These are phyloP conservation scores for Meloidogyne exigua DNA, from an alignment of 1,140 invertebrate genomes.

Conservation along the genomic window DNA sequence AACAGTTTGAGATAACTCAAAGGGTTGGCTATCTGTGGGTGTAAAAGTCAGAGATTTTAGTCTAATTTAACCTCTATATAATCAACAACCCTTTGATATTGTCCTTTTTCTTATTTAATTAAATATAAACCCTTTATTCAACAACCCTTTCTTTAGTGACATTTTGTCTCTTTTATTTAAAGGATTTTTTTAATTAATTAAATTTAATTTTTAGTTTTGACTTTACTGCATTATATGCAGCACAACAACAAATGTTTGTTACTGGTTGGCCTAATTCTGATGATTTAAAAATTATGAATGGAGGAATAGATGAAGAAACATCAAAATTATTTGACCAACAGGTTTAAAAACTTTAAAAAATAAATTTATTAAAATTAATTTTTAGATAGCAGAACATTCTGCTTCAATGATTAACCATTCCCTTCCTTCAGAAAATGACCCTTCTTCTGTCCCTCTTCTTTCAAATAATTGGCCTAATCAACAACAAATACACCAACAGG, in stretches of 20 bases:
- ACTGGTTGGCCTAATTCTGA: not conserved
- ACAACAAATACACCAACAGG: not conserved
- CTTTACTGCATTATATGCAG: not conserved
- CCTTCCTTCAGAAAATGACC: not conserved
- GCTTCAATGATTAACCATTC: not conserved
- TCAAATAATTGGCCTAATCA: not conserved
- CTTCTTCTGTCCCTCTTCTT: not conserved
- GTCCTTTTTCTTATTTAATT: no score
- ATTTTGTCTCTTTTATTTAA: no score
- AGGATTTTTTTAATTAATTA: not conserved
- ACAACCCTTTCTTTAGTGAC: no score
- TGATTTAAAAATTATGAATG: constrained; percentile 1
- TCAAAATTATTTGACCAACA: not conserved
- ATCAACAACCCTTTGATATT: no score
- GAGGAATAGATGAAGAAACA: not conserved
- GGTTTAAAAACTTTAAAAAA: not conserved
- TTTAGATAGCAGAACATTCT: constrained; percentile 4
- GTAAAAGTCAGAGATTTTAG: no score
- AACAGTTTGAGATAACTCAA: not conserved
- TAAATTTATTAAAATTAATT: not conserved
- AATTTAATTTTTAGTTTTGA: not conserved
- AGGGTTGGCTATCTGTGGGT: not conserved
- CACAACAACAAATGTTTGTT: not conserved
- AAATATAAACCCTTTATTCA: no score
- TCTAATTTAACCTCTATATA: no score